These are phyloP conservation scores for Epizoanthus rinbou DNA, from an alignment of 92 coral and sea anemone species.

Conservation along the genomic window DNA sequence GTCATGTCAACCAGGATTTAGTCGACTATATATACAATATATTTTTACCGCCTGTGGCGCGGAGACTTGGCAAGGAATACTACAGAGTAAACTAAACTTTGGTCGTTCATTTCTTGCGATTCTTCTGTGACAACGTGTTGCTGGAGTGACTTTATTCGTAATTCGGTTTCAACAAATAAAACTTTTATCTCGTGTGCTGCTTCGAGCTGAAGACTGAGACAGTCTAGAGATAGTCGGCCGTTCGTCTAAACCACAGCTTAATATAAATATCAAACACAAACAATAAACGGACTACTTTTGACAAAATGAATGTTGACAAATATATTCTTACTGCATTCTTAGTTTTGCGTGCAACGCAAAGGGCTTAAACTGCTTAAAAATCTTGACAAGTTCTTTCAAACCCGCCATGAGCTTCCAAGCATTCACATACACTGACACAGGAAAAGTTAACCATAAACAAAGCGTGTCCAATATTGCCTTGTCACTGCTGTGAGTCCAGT, in stretches of 20 bases:
- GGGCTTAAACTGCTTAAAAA: background rate
- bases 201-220: constrained; percentile 18
- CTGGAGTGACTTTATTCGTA: background rate
- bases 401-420: background rate
- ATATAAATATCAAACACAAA: constrained; percentile 1
- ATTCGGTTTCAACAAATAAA: constrained; percentile 1
- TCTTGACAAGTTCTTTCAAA: constrained; percentile 2
- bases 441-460: background rate
- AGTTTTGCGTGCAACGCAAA: background rate
- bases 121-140: background rate
- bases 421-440: background rate
- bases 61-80: background rate
- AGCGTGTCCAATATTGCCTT: background rate
- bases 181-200: background rate
- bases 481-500: background rate
- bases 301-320: background rate
- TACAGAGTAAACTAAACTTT: background rate
- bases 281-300: constrained; percentile 12
- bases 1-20: background rate
- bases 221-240: background rate
- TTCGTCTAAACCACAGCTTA: constrained; percentile 1
- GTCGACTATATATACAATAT: constrained; percentile 19
- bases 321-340: background rate
- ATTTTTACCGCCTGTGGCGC: constrained; percentile 11
- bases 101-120: constrained; percentile 1